Evolutionary conservation across 2,797 vertebrate genomes (phyloP).

Genomic region (Clarias pachynema): DNA sequence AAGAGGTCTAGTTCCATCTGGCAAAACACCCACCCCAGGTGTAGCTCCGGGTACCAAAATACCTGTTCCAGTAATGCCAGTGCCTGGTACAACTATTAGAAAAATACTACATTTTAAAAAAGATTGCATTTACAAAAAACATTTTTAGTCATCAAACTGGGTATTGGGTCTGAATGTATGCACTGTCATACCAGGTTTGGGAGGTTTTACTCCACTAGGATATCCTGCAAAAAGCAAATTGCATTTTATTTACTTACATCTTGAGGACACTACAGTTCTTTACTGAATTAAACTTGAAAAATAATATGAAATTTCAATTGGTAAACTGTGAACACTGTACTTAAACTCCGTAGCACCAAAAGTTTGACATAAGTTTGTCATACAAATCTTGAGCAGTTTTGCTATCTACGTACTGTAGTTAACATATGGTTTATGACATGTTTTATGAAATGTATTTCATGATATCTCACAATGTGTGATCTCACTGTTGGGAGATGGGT

Average conservation of each 20-base stretch:
- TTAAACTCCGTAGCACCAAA: neutral
- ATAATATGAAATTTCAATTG: neutral
- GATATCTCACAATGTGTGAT: neutral
- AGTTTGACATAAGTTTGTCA: neutral
- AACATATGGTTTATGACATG: neutral
- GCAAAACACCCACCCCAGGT: conserved; percentile 48
- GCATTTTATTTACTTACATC: neutral
- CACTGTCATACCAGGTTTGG: conserved; percentile 58
- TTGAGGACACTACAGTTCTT: neutral
- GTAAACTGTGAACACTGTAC: neutral
- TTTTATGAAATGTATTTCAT: conserved; percentile 2
- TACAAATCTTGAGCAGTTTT: neutral
- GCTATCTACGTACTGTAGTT: neutral
- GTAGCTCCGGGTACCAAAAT: conserved; percentile 61
- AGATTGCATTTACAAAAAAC: neutral
- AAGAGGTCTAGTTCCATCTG: conserved; percentile 59
- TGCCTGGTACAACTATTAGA: conserved; percentile 24
- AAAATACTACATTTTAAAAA: neutral
- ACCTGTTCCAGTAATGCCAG: conserved; percentile 64
- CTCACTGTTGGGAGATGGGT: neutral
- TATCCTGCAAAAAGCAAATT: conserved; percentile 49
- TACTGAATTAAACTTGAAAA: neutral
- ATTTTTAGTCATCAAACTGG: neutral
- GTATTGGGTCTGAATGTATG: neutral
- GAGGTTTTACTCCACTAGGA: conserved; percentile 62